Percentiles rank a stretch among this genome's conserved stretches.
These are phyloP conservation scores for Aleadryas rufinucha DNA, from an alignment of 2,113 vertebrate genomes.

Conservation along the genomic window DNA sequence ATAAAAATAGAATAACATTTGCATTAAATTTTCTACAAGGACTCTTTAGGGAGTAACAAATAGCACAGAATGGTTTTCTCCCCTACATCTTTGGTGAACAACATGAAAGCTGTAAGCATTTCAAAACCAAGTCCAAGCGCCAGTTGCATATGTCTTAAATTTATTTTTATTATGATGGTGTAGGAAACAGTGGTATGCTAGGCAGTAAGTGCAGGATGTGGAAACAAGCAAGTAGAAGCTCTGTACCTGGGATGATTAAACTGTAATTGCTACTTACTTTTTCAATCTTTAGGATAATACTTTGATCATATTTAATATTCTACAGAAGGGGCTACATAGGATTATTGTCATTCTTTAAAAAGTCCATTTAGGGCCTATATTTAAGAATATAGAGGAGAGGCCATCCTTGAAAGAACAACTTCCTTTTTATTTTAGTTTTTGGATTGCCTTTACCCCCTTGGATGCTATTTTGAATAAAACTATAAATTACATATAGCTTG, in stretches of 20 bases:
- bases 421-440: slow-evolving; percentile 3
- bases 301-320: slow-evolving; percentile 31
- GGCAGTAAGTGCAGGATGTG: background rate
- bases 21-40: slow-evolving; percentile 38
- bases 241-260: slow-evolving; percentile 9
- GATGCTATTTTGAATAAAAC: background rate
- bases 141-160: background rate
- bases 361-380: background rate
- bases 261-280: slow-evolving; percentile 15
- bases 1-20: slow-evolving; percentile 52
- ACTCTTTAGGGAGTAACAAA: slow-evolving; percentile 22
- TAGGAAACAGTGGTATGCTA: background rate
- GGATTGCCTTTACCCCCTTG: background rate
- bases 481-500: background rate
- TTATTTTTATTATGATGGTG: background rate
- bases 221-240: slow-evolving; percentile 28
- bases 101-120: background rate
- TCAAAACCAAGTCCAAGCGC: background rate
- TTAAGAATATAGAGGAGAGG: background rate
- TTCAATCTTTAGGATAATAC: background rate
- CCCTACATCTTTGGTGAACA: background rate
- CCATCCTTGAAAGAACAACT: background rate
- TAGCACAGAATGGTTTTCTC: background rate
- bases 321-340: background rate
- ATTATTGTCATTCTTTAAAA: slow-evolving; percentile 35